Conservation (phyloP, 2,113 vertebrate genomes). For the Acanthisitta chloris region DNA sequence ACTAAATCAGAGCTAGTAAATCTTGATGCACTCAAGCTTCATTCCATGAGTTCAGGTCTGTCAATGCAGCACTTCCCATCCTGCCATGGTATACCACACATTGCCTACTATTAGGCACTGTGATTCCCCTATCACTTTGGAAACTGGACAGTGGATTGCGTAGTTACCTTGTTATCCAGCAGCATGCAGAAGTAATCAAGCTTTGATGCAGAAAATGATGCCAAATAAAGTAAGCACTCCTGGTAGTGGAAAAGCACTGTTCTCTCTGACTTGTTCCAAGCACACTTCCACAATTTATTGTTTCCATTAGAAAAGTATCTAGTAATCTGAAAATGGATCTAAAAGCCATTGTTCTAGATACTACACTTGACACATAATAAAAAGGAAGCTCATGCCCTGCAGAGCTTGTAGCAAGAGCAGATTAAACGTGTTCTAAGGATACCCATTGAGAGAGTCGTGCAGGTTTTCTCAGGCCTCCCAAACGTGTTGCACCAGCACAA, state of each 20-base stretch:
- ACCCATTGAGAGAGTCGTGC: background rate
- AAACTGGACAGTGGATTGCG: background rate
- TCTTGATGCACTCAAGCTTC: background rate
- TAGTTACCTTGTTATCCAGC: background rate
- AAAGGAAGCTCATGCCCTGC: slow-evolving; percentile 2
- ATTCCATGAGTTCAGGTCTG: background rate
- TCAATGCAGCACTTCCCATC: background rate
- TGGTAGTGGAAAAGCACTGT: background rate
- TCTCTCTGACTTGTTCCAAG: background rate
- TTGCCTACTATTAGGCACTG: accelerated
- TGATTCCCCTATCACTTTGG: background rate
- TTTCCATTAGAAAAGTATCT: background rate
- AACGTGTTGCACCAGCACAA: background rate
- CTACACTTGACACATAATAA: background rate
- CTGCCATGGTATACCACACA: background rate
- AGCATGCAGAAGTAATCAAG: background rate
- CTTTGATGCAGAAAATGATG: background rate
- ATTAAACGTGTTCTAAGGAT: background rate
- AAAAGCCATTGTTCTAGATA: slow-evolving; percentile 7
- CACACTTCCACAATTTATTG: background rate
- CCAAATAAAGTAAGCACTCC: accelerated
- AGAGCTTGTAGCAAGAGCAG: background rate
- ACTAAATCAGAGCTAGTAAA: background rate
- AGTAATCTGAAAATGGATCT: slow-evolving; percentile 8
- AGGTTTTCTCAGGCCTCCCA: slow-evolving; percentile 6